These are phyloP conservation scores for Carduelis carduelis DNA, from an alignment of 2,797 vertebrate genomes.

Conservation along the genomic window DNA sequence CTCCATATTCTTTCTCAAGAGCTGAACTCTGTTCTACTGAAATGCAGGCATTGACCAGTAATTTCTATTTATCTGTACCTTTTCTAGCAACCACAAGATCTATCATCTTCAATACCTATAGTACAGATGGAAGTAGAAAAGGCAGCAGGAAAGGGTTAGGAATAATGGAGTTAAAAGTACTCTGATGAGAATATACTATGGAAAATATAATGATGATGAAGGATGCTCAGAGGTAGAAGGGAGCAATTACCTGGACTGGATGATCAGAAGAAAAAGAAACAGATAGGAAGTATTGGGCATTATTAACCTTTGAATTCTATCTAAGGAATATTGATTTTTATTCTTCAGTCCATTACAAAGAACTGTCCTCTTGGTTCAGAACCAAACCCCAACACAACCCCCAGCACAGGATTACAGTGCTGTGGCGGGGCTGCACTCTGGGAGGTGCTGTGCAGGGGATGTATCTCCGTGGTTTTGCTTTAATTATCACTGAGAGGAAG, in stretches of 20 bases:
- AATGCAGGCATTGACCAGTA: background rate
- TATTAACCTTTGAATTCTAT: background rate
- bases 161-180: background rate
- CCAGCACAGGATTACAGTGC: rapidly evolving
- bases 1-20: background rate
- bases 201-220: background rate
- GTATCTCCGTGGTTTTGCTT: background rate
- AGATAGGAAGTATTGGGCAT: background rate
- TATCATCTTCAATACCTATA: background rate
- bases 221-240: background rate
- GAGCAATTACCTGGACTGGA: background rate
- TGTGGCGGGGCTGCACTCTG: background rate
- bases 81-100: background rate
- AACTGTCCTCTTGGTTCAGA: background rate
- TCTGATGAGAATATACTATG: background rate
- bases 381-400: background rate
- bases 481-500: background rate
- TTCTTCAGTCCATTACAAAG: background rate
- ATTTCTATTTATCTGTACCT: background rate
- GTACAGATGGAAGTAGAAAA: background rate
- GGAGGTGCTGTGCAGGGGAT: background rate
- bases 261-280: background rate
- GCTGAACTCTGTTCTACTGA: background rate
- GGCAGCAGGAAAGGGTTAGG: background rate
- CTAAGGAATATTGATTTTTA: background rate